Evolutionary conservation across 2,113 vertebrate genomes (phyloP).

Genomic region (Cheilinus undulatus): DNA sequence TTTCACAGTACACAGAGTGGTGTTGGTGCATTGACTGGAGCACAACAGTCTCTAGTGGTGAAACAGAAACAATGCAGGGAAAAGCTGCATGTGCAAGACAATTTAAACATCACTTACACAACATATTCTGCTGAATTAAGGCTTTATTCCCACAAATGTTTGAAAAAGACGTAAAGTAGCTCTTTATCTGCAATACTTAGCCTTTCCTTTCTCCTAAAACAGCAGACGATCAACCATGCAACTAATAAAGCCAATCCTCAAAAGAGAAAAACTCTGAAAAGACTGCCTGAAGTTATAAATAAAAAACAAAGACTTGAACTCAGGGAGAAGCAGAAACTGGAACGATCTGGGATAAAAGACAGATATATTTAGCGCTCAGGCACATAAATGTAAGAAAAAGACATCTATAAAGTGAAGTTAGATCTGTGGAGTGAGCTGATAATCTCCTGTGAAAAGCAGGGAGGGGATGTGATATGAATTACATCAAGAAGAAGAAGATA

Average conservation of each 20-base stretch:
- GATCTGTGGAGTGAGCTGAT: conserved; percentile 35
- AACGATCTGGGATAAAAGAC: conserved; percentile 38
- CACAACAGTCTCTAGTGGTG: conserved; percentile 77
- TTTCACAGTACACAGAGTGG: neutral
- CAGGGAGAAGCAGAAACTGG: conserved; percentile 30
- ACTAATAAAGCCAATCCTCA: conserved; percentile 24
- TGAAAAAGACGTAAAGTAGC: neutral
- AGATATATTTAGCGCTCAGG: conserved; percentile 64
- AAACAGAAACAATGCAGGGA: conserved; percentile 50
- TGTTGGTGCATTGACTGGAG: conserved; percentile 36
- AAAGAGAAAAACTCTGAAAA: conserved; percentile 24
- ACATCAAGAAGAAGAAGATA: conserved; percentile 30
- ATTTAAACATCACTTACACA: conserved; percentile 28
- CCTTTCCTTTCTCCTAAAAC: neutral
- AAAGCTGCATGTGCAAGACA: conserved; percentile 9
- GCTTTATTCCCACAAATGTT: neutral
- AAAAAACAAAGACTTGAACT: conserved; percentile 26
- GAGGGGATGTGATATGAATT: conserved; percentile 6
- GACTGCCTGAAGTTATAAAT: conserved; percentile 27
- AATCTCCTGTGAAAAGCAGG: conserved; percentile 27
- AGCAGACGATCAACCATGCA: conserved; percentile 8
- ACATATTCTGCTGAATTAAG: neutral
- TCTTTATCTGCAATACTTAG: neutral
- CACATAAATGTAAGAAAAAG: conserved; percentile 28
- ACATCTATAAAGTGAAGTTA: conserved; percentile 29